These are phyloP conservation scores for Lutraria rhynchaena DNA, from an alignment of 1,140 invertebrate species.

Conservation along the genomic window DNA sequence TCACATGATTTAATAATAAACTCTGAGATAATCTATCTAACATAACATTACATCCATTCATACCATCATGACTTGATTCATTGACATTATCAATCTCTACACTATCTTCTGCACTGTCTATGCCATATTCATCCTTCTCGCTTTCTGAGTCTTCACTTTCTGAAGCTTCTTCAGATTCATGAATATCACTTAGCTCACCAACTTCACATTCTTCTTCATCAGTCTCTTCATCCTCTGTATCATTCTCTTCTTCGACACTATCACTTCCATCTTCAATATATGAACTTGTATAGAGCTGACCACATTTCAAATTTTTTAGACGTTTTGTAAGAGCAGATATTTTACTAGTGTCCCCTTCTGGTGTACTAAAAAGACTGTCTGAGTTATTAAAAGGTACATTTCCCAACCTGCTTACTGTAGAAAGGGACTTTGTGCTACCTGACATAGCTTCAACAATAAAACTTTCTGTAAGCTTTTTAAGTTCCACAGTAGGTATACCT, in stretches of 20 bases:
- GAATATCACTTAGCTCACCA: slow-evolving; percentile 51
- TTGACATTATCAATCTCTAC: slow-evolving; percentile 18
- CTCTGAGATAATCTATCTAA: slow-evolving; percentile 42
- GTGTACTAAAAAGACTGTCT: slow-evolving; percentile 61
- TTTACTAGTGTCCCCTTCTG: slow-evolving; percentile 16
- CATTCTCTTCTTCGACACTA: not conserved
- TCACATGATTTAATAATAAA: slow-evolving; percentile 40
- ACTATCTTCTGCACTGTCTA: slow-evolving; percentile 57
- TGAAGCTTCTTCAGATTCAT: slow-evolving; percentile 34
- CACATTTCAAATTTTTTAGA: slow-evolving; percentile 16
- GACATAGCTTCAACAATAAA: slow-evolving; percentile 44
- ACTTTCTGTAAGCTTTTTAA: slow-evolving; percentile 61
- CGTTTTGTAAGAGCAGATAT: not conserved
- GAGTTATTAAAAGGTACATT: slow-evolving; percentile 48
- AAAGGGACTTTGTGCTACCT: slow-evolving; percentile 4
- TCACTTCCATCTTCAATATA: slow-evolving; percentile 1
- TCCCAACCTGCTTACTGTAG: not conserved
- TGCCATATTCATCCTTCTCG: slow-evolving; percentile 42
- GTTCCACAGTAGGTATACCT: slow-evolving; percentile 43
- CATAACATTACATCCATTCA: not conserved
- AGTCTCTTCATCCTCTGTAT: not conserved
- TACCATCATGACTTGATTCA: not conserved
- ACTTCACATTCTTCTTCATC: slow-evolving; percentile 30
- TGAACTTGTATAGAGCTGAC: slow-evolving; percentile 6
- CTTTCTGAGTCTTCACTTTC: slow-evolving; percentile 39